Conservation (phyloP, 2,113 vertebrate species). For the Amazona guildingii region DNA sequence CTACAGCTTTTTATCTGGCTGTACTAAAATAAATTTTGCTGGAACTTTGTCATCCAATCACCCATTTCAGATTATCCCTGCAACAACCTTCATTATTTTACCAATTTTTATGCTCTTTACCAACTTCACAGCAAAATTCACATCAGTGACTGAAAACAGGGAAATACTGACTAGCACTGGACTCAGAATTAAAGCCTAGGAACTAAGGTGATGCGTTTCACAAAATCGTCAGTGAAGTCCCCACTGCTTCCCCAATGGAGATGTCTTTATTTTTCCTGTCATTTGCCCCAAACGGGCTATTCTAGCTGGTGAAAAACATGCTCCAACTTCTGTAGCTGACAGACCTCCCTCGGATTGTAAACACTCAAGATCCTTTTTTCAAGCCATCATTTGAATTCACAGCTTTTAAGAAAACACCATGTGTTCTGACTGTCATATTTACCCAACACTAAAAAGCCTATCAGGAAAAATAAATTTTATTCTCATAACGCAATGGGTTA, state of each 20-base stretch:
- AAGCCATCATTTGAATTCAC: slow-evolving; percentile 35
- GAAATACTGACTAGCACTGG: not conserved
- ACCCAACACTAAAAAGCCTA: slow-evolving; percentile 16
- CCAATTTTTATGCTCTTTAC: not conserved
- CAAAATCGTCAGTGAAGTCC: not conserved
- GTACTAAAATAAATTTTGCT: not conserved
- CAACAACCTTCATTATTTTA: not conserved
- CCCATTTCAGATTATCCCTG: not conserved
- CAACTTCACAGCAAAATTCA: not conserved
- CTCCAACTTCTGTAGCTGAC: not conserved
- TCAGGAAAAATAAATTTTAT: slow-evolving; percentile 13
- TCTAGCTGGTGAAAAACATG: not conserved
- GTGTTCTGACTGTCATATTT: slow-evolving; percentile 31
- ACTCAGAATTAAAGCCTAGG: not conserved
- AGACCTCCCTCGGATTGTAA: slow-evolving; percentile 1
- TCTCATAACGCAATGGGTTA: not conserved
- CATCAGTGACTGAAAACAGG: not conserved
- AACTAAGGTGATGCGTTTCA: not conserved
- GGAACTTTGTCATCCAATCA: not conserved
- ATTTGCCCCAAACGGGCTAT: not conserved
- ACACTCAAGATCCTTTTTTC: slow-evolving; percentile 3
- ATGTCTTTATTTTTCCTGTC: not conserved
- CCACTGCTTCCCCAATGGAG: not conserved
- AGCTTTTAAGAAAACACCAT: slow-evolving; percentile 54
- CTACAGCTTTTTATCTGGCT: not conserved